phyloP scores from a whole-genome alignment of 2,113 vertebrate genomes.

The Dasyprocta punctata region DNA sequence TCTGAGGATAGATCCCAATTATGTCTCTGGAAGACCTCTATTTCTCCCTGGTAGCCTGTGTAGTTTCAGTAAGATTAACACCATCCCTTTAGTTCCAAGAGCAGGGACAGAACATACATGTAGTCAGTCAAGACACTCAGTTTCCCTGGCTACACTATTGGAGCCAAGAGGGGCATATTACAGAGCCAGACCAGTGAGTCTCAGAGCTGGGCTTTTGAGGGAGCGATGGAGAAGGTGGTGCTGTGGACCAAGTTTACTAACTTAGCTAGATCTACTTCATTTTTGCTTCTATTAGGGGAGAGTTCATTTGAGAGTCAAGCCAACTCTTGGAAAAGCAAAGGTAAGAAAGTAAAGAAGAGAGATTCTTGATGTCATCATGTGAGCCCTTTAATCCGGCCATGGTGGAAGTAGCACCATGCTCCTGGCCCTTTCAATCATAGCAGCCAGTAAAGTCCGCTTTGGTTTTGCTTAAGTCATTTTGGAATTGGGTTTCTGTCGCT shows the following conservation, averaged over 20 bases:
- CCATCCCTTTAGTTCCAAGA: not conserved
- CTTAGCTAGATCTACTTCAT: not conserved
- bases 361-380: not conserved
- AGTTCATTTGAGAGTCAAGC: not conserved
- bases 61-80: not conserved
- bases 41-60: not conserved
- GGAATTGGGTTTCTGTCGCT: slow-evolving; percentile 51
- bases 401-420: not conserved
- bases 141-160: not conserved
- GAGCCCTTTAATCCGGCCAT: not conserved
- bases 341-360: not conserved
- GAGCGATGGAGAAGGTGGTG: not conserved
- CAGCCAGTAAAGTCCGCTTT: not conserved
- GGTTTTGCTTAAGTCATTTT: slow-evolving; percentile 24
- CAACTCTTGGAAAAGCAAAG: not conserved
- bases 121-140: not conserved
- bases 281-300: not conserved
- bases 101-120: not conserved
- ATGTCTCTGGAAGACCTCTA: not conserved
- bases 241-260: not conserved
- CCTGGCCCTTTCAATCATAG: not conserved
- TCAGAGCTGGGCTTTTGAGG: not conserved
- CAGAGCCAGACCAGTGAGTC: not conserved
- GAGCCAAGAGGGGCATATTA: not conserved
- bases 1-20: not conserved